Evolutionary conservation across 2,888 invertebrate species (phyloP).

Genomic region (Acronicta leporina): DNA sequence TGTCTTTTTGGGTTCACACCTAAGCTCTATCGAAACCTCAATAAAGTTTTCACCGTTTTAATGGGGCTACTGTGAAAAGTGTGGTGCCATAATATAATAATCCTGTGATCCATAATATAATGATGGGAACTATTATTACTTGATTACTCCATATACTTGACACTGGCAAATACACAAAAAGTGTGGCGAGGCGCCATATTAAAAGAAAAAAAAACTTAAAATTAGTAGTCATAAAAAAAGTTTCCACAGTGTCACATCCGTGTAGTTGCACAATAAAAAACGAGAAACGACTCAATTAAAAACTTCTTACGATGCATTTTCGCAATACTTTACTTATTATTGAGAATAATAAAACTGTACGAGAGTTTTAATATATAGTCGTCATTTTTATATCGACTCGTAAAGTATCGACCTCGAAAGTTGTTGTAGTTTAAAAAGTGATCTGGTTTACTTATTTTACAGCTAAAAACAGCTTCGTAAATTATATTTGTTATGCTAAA

Average conservation of each 20-base stretch:
- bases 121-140: too few species aligned
- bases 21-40: too few species aligned
- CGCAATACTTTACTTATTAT: slow-evolving; percentile 26
- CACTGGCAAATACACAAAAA: too few species aligned
- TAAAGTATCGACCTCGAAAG: slow-evolving; percentile 32
- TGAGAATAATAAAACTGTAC: slow-evolving; percentile 22
- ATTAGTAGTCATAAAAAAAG: slow-evolving; percentile 36
- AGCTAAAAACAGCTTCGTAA: slow-evolving; percentile 3
- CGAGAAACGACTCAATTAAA: slow-evolving; percentile 47
- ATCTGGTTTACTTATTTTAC: slow-evolving; percentile 26
- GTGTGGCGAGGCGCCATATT: too few species aligned
- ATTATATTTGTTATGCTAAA: slow-evolving; percentile 4
- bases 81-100: too few species aligned
- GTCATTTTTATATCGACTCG: slow-evolving; percentile 15
- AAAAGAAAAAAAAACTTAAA: too few species aligned
- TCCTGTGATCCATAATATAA: too few species aligned
- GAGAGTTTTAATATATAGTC: slow-evolving; percentile 21
- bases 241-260: slow-evolving; percentile 39
- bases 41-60: too few species aligned
- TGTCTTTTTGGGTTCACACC: too few species aligned
- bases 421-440: slow-evolving; percentile 17
- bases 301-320: slow-evolving; percentile 44
- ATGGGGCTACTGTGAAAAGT: too few species aligned
- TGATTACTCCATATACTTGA: too few species aligned
- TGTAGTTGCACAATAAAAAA: slow-evolving; percentile 40